A percentile compares a stretch with the other conserved stretches of the same genome.
Conservation (phyloP, 2,888 invertebrate genomes). For the Unio pictorum region DNA sequence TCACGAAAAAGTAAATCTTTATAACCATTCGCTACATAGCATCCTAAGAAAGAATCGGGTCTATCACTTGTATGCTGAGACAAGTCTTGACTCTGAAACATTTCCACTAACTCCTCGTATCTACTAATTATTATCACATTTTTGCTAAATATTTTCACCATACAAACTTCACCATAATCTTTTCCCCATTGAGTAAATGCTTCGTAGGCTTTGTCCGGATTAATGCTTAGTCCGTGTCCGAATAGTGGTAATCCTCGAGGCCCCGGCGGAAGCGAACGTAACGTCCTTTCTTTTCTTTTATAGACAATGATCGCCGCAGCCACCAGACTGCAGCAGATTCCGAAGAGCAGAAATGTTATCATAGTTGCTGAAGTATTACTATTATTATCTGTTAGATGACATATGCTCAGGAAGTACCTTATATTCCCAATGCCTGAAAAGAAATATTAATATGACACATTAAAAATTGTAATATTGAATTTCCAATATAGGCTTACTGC, state of each 20-base stretch:
- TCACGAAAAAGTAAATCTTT: constrained; percentile 31
- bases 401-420: no score
- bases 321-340: no score
- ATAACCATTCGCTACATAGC: constrained; percentile 21
- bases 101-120: constrained; percentile 19
- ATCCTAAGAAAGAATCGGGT: constrained; percentile 31
- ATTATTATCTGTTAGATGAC: no score
- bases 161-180: constrained; percentile 25
- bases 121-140: constrained; percentile 24
- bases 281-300: no score
- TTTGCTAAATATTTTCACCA: constrained; percentile 23
- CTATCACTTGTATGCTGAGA: constrained; percentile 20
- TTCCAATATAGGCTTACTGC: no score
- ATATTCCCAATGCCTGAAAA: no score
- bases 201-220: constrained; percentile 27
- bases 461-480: no score
- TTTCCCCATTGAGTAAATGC: constrained; percentile 31
- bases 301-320: no score
- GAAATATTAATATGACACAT: no score
- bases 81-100: constrained; percentile 18
- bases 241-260: constrained; percentile 23
- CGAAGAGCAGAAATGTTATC: no score
- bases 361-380: no score
- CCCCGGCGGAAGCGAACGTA: constrained; percentile 17
- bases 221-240: constrained; percentile 23